Conservation (phyloP, 2,797 vertebrate genomes). For the Arrhamphus sclerolepis region DNA sequence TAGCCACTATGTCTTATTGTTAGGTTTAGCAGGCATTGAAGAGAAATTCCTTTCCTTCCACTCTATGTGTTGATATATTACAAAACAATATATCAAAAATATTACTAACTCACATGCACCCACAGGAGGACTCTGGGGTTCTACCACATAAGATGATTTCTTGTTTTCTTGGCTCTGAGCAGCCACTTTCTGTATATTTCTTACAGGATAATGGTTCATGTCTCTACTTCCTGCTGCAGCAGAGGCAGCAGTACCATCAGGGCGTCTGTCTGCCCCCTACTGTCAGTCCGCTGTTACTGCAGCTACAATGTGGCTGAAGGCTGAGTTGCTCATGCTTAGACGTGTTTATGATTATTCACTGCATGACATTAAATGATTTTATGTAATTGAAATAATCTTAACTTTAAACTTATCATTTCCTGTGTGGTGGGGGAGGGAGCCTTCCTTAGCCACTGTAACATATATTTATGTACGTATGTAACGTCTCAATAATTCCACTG, state of each 20-base stretch:
- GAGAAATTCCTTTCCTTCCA: too few relatives aligned
- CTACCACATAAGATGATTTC: too few relatives aligned
- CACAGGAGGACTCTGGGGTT: too few relatives aligned
- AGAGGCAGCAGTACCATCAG: not conserved
- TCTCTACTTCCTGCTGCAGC: not conserved
- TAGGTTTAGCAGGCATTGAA: too few relatives aligned
- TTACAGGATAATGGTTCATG: not conserved
- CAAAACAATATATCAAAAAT: too few relatives aligned
- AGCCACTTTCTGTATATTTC: not conserved
- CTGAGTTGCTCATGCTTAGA: not conserved
- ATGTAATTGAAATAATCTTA: not conserved
- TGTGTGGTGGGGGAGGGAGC: not conserved
- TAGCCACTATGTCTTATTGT: too few relatives aligned
- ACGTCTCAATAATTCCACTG: too few relatives aligned
- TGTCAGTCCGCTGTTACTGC: constrained; percentile 43
- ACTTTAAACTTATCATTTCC: not conserved
- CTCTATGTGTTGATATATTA: too few relatives aligned
- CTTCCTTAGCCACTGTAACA: too few relatives aligned
- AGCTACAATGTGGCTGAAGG: not conserved
- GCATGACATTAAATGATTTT: constrained; percentile 3
- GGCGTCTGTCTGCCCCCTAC: constrained; percentile 46
- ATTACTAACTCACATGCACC: too few relatives aligned
- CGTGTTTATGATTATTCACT: constrained; percentile 13
- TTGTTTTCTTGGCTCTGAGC: too few relatives aligned
- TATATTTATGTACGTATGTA: too few relatives aligned